Base-by-base conservation (phyloP, 2,888 invertebrate genomes). In the Drosophila glabriapex region DNA sequence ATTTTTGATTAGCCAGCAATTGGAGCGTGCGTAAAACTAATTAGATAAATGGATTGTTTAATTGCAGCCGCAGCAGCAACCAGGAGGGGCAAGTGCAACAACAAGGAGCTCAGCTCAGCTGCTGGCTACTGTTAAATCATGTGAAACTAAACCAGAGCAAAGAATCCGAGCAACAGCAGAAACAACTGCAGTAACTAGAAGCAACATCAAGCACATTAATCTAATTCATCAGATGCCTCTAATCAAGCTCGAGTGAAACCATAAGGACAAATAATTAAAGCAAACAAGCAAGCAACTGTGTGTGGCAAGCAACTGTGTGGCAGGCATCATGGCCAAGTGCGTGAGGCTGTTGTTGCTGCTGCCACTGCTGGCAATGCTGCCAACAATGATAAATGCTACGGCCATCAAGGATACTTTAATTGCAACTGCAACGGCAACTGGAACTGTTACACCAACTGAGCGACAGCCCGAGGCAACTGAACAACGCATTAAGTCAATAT, bases 201-300 rank as follows among this genome's bases (percentile, higher is more conserved):
- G 12, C 46, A 66, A 50, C n/a, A 43, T 12, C 41, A 61, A 56
- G n/a, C 53, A 39, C 16, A 78, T 72, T 73, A 80, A 72, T 73
- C 68, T 72, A 71, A 83, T 80, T 49, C 83, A 81, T 83, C 82
- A 76, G 76, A 82, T 82, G 78, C 84, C 67, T 81, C 78, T 78
- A 82, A 82, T 82, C 84, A 82, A 78, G 81, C 75, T 37, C 55
- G 49, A 66, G 39, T 67, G 33, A 52, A 70, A 68, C 82, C 77
- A 80, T 69, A 73, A 79, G 71, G 60, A 65, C 73, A 83, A 79
- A 84, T 75, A 82, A 83, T 76, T 77, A 78, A 70, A 58, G 54
- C 62, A 65, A 68, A 73, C 63, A 68, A 63, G 39, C 10, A 28
- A n/a, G 41, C 61, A 60, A 62, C 55, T 55, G 37, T 25, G 29